These are phyloP conservation scores for Cerastis leucographa DNA, from an alignment of 2,888 invertebrate species.

Conservation along the genomic window DNA sequence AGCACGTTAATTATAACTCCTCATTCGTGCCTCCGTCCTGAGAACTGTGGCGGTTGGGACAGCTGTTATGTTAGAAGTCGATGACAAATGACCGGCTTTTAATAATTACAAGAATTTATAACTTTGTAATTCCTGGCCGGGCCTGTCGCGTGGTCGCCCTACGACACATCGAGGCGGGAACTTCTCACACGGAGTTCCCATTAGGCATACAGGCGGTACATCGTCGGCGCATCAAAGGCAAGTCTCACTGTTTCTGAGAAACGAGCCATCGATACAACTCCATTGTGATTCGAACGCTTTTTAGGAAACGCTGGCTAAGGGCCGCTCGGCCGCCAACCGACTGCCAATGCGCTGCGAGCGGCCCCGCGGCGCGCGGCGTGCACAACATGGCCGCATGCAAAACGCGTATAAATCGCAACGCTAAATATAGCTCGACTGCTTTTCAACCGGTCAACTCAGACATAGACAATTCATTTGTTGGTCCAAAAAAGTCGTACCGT, in stretches of 20 bases:
- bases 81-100: slow-evolving; percentile 16
- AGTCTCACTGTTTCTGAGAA: slow-evolving; percentile 55
- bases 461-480: slow-evolving; percentile 57
- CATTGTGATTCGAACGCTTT: slow-evolving; percentile 52
- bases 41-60: slow-evolving; percentile 22
- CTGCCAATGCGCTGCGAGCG: slow-evolving; percentile 27
- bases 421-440: slow-evolving; percentile 56
- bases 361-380: background rate
- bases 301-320: slow-evolving; percentile 54
- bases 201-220: slow-evolving; percentile 40
- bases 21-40: slow-evolving; percentile 27
- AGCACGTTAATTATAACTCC: slow-evolving; percentile 42
- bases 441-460: slow-evolving; percentile 43
- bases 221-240: slow-evolving; percentile 47
- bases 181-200: slow-evolving; percentile 39
- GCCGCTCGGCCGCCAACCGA: slow-evolving; percentile 41
- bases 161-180: slow-evolving; percentile 11
- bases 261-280: slow-evolving; percentile 51
- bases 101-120: slow-evolving; percentile 4
- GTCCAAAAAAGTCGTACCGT: slow-evolving; percentile 58
- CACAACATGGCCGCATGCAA: slow-evolving; percentile 48
- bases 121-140: background rate
- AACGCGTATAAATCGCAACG: slow-evolving; percentile 48
- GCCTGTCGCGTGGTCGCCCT: background rate
- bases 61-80: slow-evolving; percentile 25